These are phyloP conservation scores for Ophthalmolycus amberensis DNA, from an alignment of 2,113 vertebrate species.

Conservation along the genomic window DNA sequence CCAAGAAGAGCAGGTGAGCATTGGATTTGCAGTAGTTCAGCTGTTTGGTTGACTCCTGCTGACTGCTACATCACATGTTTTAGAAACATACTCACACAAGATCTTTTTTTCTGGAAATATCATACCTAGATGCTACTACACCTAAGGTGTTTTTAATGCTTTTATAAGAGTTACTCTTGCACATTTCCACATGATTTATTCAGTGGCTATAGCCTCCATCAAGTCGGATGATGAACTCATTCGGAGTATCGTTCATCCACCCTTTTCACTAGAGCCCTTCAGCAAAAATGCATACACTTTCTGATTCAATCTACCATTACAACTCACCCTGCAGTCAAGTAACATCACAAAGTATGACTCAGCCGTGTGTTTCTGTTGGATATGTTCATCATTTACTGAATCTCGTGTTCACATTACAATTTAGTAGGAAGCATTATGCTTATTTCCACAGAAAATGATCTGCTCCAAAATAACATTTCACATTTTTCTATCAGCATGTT, in stretches of 20 bases:
- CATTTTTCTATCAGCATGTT: slow-evolving; percentile 81
- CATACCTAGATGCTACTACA: not conserved
- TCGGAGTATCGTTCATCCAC: slow-evolving; percentile 41
- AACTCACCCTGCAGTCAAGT: slow-evolving; percentile 47
- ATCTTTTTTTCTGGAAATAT: not conserved
- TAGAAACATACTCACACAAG: not conserved
- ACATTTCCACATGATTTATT: slow-evolving; percentile 32
- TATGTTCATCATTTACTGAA: slow-evolving; percentile 43
- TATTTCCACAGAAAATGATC: slow-evolving; percentile 49
- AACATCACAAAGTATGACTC: slow-evolving; percentile 55
- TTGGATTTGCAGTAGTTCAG: slow-evolving; percentile 43
- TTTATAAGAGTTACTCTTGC: slow-evolving; percentile 23
- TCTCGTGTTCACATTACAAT: slow-evolving; percentile 34
- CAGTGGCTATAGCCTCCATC: slow-evolving; percentile 29
- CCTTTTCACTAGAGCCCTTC: slow-evolving; percentile 27
- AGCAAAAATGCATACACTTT: slow-evolving; percentile 47
- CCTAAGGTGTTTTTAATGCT: slow-evolving; percentile 25
- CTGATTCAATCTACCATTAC: slow-evolving; percentile 48
- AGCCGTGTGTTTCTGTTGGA: slow-evolving; percentile 43
- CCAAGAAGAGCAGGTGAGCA: slow-evolving; percentile 63
- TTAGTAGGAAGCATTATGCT: slow-evolving; percentile 31
- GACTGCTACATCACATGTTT: slow-evolving; percentile 27
- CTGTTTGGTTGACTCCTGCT: slow-evolving; percentile 44
- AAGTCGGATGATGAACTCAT: slow-evolving; percentile 38
- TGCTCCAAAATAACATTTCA: slow-evolving; percentile 69